These are phyloP conservation scores for Eristalis tenax DNA, from an alignment of 2,888 invertebrate species.

Conservation along the genomic window DNA sequence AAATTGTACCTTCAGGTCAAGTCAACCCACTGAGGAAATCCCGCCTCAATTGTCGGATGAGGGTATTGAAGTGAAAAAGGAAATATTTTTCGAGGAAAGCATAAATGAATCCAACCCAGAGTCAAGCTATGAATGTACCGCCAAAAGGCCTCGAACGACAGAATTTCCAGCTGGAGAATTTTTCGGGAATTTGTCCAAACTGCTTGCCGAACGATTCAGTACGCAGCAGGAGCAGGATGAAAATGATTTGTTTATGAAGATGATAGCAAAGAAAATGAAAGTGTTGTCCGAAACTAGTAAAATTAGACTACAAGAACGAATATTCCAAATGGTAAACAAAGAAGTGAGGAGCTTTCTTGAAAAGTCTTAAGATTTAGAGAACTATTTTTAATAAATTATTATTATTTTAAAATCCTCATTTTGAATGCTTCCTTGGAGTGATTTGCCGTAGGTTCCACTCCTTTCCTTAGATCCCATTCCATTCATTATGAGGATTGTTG, in stretches of 20 bases:
- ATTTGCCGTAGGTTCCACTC: too few relatives aligned
- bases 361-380: background rate
- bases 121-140: too few relatives aligned
- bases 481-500: too few relatives aligned
- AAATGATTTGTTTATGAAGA: conserved; percentile 15
- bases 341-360: background rate
- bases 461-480: too few relatives aligned
- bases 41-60: too few relatives aligned
- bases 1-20: background rate
- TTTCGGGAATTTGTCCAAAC: background rate
- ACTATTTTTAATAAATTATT: background rate
- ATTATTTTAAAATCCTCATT: too few relatives aligned
- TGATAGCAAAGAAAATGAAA: conserved; percentile 19
- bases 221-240: background rate
- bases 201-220: background rate
- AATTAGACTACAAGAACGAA: background rate
- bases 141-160: background rate
- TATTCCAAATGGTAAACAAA: background rate
- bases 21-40: background rate
- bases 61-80: too few relatives aligned
- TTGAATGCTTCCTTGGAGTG: too few relatives aligned
- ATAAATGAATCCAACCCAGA: too few relatives aligned
- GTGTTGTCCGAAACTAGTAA: background rate
- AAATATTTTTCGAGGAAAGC: too few relatives aligned
- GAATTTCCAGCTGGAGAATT: background rate